Evolutionary conservation across 35 echinoderm and acorn worm species (phyloP), one percentile per base, ranked within the genome.

Genomic region (Ophioderma brevispina): DNA sequence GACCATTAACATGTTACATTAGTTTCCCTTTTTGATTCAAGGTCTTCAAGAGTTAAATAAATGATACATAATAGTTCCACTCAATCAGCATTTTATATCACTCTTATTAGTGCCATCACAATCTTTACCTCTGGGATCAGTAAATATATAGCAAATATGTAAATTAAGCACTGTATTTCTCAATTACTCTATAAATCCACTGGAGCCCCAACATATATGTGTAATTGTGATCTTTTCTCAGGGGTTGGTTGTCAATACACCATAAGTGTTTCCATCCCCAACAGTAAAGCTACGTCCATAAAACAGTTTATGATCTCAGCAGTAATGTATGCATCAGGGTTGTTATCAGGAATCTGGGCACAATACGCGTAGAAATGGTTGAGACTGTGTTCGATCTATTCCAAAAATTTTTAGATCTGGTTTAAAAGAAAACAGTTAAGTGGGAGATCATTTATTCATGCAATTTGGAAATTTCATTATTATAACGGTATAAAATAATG

Each of bases 231-330:
- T 28, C 38, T 78, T 87, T 28, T 1, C 35, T 46, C 35, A 89
- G 40, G 28, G 87, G 77, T 19, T 38, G 37, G 46, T 87, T 87
- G 14, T 78, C 15, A 37, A 77, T 3, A 25, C 46, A 0, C 85
- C 85, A 32, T 87, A 87, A 13, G 25, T 31, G 19, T 87, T 77
- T n/a, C 85, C 85, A 87, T 87, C 85, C 31, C 85, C 85, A 35
- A 87, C 46, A 17, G 85, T 87, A 38, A 87, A 87, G 0, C 33
- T 19, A 19, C 39, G 21, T 36, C 30, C 75, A 13, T 78, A 14
- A 1, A 40, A 36, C 39, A 35, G 21, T 49, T 87, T 87, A 38
- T 19, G 50, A 87, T 52, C 33, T 78, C 35, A 13, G 85, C 85
- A 36, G 85, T 49, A 28, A 87, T 87, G 70, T 87, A 87, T 31